Evolutionary conservation across 2,888 invertebrate species (phyloP), one percentile per base, ranked within the genome.

Genomic region (Coleophora flavipennella): DNA sequence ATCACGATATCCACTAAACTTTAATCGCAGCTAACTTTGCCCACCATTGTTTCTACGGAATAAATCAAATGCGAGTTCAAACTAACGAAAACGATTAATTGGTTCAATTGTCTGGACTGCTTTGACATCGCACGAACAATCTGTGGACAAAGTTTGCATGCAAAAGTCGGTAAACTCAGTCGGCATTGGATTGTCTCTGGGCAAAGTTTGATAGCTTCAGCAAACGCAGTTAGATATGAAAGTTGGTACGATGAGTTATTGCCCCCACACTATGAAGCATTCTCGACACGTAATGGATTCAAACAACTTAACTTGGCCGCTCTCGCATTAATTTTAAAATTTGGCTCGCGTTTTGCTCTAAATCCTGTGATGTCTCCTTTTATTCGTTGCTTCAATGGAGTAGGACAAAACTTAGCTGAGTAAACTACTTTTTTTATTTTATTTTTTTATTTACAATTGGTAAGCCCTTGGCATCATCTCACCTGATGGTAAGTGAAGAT

Each of bases 91-190:
- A 63, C 69, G 65, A 76, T 76, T 79, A 78, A 79, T 78, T 75
- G 68, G 65, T 66, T 61, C 70, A 73, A 77, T 76, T 77, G 71
- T 72, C 62, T 61, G 62, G 62, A 77, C 69, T 69, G 66, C 65
- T 74, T 73, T 73, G 72, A 78, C 72, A 71, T 68, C 60, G 62
- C 67, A 59, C 66, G 73, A 71, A 72, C 73, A 69, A 70, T 71
- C 69, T 64, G 64, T 58, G 61, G 71, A 46, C 67, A 69, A 81
- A 80, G 75, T 80, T 79, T 72, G 65, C 63, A 77, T 72, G 72
- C 75, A 75, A 77, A 78, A 77, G 74, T 77, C 66, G n/a, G n/a
- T 62, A 58, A 65, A 70, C 69, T 66, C 61, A 59, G 62, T 58
- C 59, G 52, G 65, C 67, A 75, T 73, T 70, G 65, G 72, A 73